Conservation (phyloP, 2,888 invertebrate genomes). For the Tachina fera region DNA sequence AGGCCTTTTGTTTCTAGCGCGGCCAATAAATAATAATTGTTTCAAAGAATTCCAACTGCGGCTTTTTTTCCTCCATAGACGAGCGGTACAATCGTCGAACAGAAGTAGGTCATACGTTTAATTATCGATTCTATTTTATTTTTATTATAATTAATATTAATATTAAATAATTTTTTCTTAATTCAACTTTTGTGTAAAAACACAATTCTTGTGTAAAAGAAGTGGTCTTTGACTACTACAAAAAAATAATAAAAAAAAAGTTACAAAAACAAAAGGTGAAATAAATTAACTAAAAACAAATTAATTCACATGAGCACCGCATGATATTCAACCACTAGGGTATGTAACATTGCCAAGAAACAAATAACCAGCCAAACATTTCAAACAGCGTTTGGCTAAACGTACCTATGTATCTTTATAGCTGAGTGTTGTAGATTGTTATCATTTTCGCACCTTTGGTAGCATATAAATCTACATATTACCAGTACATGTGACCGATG, state of each 20-base stretch:
- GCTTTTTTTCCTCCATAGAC: too few species aligned
- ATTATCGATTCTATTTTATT: too few species aligned
- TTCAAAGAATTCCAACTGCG: too few species aligned
- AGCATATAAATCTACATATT: slow-evolving; percentile 73
- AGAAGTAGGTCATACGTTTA: too few species aligned
- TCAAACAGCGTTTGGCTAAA: slow-evolving; percentile 51
- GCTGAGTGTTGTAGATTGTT: slow-evolving; percentile 71
- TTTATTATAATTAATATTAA: too few species aligned
- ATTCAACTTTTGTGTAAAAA: neutral
- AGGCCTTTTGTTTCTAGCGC: too few species aligned
- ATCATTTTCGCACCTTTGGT: slow-evolving; percentile 73
- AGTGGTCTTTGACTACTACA: neutral
- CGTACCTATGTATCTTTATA: slow-evolving; percentile 61
- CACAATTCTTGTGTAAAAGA: neutral
- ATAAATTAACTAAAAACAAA: slow-evolving; percentile 72
- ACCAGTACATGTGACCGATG: slow-evolving; percentile 65
- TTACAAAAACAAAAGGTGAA: slow-evolving; percentile 48
- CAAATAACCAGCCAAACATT: slow-evolving; percentile 43
- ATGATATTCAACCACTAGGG: slow-evolving; percentile 53
- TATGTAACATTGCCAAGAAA: slow-evolving; percentile 29
- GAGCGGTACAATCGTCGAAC: too few species aligned
- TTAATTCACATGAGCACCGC: slow-evolving; percentile 69
- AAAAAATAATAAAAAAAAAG: neutral
- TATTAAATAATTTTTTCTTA: neutral
- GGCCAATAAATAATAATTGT: too few species aligned